A percentile compares a stretch with the other conserved stretches of the same genome.
These are phyloP conservation scores for Bombus soroeensis DNA, from an alignment of 1,140 invertebrate genomes.

Conservation along the genomic window DNA sequence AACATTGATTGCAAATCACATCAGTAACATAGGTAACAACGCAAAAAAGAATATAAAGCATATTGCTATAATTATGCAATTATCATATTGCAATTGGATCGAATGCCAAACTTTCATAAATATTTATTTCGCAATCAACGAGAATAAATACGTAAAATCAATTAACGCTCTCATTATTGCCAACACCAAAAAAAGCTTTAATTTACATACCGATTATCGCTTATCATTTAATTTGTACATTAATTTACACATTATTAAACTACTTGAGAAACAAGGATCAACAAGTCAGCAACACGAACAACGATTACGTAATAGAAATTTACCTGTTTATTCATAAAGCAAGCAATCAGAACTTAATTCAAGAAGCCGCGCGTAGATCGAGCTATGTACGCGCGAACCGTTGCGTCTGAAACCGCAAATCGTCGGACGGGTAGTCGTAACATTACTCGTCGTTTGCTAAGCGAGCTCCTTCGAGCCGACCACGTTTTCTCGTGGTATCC, in stretches of 20 bases:
- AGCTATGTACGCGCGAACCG: too few species aligned
- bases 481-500: not conserved
- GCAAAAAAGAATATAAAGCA: too few species aligned
- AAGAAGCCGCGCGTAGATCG: not conserved
- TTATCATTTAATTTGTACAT: not conserved
- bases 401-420: slow-evolving; percentile 6
- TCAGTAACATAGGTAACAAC: too few species aligned
- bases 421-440: slow-evolving; percentile 20
- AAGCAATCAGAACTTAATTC: slow-evolving; percentile 11
- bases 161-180: too few species aligned
- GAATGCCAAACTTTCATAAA: too few species aligned
- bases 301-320: slow-evolving; percentile 8
- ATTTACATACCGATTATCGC: too few species aligned
- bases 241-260: not conserved
- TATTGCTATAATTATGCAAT: too few species aligned
- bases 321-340: slow-evolving; percentile 12
- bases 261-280: not conserved
- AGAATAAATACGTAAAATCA: too few species aligned
- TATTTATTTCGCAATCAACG: too few species aligned
- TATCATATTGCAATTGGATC: too few species aligned
- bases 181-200: too few species aligned
- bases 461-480: not conserved
- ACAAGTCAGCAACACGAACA: too few species aligned
- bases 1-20: fast-evolving
- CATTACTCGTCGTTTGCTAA: slow-evolving; percentile 15